Evolutionary conservation across 2,888 invertebrate species (phyloP).

Genomic region (Acanthococcus lagerstroemiae): DNA sequence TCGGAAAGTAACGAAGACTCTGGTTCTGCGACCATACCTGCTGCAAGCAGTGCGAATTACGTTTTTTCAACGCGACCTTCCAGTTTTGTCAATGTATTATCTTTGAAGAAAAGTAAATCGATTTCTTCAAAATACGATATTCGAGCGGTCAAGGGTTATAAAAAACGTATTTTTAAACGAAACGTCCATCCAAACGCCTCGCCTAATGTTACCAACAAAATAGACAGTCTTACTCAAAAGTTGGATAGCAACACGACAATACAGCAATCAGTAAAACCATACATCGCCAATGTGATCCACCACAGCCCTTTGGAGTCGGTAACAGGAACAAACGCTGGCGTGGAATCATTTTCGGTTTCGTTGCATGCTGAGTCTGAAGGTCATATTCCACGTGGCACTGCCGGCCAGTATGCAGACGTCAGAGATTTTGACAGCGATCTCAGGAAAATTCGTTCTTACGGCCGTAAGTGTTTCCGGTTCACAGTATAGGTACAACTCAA

Average conservation of each 20-base stretch:
- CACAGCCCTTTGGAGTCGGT: background rate
- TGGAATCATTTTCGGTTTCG: background rate
- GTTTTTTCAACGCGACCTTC: background rate
- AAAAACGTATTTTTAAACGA: background rate
- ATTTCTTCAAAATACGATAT: slow-evolving; percentile 12
- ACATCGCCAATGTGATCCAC: too few species aligned
- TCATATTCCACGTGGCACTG: background rate
- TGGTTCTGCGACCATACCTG: background rate
- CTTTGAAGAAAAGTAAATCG: slow-evolving; percentile 10
- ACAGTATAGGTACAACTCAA: too few species aligned
- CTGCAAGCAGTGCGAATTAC: background rate
- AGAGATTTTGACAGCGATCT: background rate
- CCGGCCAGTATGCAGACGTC: background rate
- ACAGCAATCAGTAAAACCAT: too few species aligned
- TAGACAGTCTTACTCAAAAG: background rate
- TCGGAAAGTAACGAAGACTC: slow-evolving; percentile 8
- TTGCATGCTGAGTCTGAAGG: background rate
- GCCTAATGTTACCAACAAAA: background rate
- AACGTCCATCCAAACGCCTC: background rate
- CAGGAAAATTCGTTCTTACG: background rate
- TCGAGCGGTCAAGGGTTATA: background rate
- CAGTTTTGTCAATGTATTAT: slow-evolving; percentile 12
- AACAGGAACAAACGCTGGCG: background rate
- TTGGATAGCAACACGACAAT: too few species aligned
- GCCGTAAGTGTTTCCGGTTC: slow-evolving; percentile 2